Evolutionary conservation across 2,797 vertebrate species (phyloP), one percentile per base, ranked within the genome.

Genomic region (Argya squamiceps): DNA sequence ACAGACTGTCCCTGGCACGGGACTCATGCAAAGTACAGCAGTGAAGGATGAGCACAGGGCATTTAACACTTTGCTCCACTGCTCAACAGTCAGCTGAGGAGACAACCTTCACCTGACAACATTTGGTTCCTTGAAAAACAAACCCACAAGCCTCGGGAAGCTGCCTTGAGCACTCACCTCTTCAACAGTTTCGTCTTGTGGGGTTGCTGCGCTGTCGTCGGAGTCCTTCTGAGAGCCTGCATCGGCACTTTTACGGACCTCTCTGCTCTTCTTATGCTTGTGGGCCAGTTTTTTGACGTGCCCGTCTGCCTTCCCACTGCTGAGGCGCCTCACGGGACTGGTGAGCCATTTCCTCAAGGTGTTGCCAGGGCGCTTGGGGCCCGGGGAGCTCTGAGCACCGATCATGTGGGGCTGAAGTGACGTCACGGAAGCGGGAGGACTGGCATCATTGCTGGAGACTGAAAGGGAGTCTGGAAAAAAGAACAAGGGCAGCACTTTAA

Each of bases 331-430:
- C 95, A 99, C 99, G 0, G 99, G 99, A 94, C 99, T 99, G 62
- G 99, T 99, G 43, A 99, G 98, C 99, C 99, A 99, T 81, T 99
- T 99, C 39, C 99, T 98, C 89, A 99, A 97, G 3, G 99, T 99
- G 96, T 99, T 99, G 59, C 99, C 99, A 1, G 99, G 99, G 43
- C 99, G 98, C 87, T 99, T 99, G 76, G 99, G 99, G 11, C 99
- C 99, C 0, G 99, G 99, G 4, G 99, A 99, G 88, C 99, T 99
- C 97, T 99, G 99, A 9, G 99, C 99, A 65, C 99, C 98, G 1
- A 99, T 98, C 97, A 98, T 98, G 73, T 99, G 99, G 1, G 99
- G 99, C 92, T 99, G 99, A 11, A 99, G 98, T 0, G 99, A 99
- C 3, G 99, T 98, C 9, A 99, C 99, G 0, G 99, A 99, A 34